These are phyloP conservation scores for Hiodon tergisus DNA, from an alignment of 2,113 vertebrate genomes.

Conservation along the genomic window DNA sequence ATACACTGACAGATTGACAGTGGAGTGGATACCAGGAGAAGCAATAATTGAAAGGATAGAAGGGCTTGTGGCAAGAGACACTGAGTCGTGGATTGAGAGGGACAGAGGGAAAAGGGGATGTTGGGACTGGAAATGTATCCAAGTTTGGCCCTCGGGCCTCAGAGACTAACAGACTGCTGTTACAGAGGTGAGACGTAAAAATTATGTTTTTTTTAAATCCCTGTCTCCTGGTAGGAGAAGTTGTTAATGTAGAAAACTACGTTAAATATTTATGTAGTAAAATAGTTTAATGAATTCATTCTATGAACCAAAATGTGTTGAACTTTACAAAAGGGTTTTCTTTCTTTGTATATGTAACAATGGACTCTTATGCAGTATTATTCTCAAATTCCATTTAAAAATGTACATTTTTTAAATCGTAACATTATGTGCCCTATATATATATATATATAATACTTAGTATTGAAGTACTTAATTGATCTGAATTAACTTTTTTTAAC, in stretches of 20 bases:
- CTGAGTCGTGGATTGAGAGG: not conserved
- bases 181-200: slow-evolving; percentile 58
- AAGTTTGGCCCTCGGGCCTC: slow-evolving; percentile 52
- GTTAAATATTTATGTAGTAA: not conserved
- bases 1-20: not conserved
- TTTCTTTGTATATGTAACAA: too few relatives aligned
- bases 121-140: slow-evolving; percentile 63
- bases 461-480: too few relatives aligned
- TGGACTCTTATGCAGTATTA: too few relatives aligned
- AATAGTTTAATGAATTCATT: not conserved
- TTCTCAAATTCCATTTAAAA: too few relatives aligned
- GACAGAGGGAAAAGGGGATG: slow-evolving; percentile 35
- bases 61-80: not conserved
- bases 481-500: not conserved
- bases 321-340: too few relatives aligned
- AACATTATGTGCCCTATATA: too few relatives aligned
- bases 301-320: not conserved
- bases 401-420: too few relatives aligned
- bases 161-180: slow-evolving; percentile 64
- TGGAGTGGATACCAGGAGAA: not conserved
- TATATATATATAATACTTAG: not conserved
- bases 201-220: too few relatives aligned
- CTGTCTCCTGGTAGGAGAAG: not conserved
- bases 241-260: not conserved
- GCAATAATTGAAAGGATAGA: slow-evolving; percentile 5